A percentile compares a stretch with the other conserved stretches of the same genome.
Evolutionary conservation across 2,113 vertebrate genomes (phyloP).

Genomic region (Galemys pyrenaicus): DNA sequence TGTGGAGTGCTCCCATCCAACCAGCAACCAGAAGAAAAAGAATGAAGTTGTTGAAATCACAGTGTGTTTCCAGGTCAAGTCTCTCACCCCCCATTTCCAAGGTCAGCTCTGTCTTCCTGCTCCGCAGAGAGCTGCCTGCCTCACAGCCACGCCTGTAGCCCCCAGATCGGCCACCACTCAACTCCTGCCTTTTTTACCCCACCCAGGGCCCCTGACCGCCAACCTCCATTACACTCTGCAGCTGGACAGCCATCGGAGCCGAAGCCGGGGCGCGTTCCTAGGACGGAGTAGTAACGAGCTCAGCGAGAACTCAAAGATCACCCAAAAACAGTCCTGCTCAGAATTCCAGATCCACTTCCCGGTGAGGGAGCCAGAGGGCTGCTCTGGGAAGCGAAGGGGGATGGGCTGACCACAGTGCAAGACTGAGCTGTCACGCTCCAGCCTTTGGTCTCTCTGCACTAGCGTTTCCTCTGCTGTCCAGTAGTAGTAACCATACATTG

Average conservation of each 20-base stretch:
- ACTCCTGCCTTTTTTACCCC: neutral
- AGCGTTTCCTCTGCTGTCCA: neutral
- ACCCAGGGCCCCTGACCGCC: slow-evolving; percentile 56
- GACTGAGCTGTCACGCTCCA: neutral
- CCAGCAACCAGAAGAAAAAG: neutral
- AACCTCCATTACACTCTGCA: slow-evolving; percentile 82
- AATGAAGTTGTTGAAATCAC: slow-evolving; percentile 70
- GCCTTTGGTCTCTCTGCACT: neutral
- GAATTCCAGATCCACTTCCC: slow-evolving; percentile 64
- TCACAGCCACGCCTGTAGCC: neutral
- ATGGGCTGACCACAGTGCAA: rapidly evolving
- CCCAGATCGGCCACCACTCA: neutral
- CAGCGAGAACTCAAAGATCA: slow-evolving; percentile 1
- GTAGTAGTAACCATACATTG: too few relatives aligned
- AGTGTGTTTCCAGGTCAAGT: slow-evolving; percentile 82
- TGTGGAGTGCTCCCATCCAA: slow-evolving; percentile 74
- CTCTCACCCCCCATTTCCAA: slow-evolving; percentile 69
- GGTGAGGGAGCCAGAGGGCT: slow-evolving; percentile 48
- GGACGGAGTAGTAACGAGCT: neutral
- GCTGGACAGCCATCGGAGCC: slow-evolving; percentile 83
- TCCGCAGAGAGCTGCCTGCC: neutral
- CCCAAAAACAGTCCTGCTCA: slow-evolving; percentile 56
- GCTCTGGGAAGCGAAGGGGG: neutral
- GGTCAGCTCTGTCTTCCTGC: slow-evolving; percentile 68
- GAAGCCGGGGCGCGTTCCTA: slow-evolving; percentile 81